Conservation (phyloP, 1,140 invertebrate genomes). For the Heterodera schachtii region DNA sequence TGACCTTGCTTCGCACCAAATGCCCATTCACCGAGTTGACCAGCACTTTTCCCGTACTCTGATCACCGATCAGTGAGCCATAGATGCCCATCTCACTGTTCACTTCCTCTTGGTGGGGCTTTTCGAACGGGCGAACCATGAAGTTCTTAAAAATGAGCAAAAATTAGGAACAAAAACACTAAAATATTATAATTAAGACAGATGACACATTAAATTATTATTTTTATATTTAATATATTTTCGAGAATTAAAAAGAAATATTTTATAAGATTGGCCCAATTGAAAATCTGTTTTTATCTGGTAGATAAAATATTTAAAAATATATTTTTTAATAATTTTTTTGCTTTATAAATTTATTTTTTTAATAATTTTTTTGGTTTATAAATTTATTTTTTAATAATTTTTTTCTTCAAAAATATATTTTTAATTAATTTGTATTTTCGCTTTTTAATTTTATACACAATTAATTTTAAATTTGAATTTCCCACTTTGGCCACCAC, state of each 20-base stretch:
- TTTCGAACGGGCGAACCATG: slow-evolving; percentile 74
- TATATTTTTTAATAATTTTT: not conserved
- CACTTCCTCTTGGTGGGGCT: slow-evolving; percentile 71
- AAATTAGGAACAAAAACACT: no score
- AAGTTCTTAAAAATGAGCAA: slow-evolving; percentile 73
- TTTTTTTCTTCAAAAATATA: no score
- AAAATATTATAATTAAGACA: no score
- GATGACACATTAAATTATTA: no score
- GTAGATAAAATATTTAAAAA: not conserved
- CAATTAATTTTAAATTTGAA: no score
- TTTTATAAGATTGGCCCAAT: no score
- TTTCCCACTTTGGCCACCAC: slow-evolving; percentile 50
- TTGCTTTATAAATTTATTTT: not conserved
- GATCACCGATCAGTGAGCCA: slow-evolving; percentile 71
- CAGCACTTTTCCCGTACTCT: slow-evolving; percentile 75
- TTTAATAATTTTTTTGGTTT: not conserved
- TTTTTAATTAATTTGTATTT: no score
- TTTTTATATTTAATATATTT: no score
- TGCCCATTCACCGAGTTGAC: slow-evolving; percentile 21
- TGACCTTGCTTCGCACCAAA: slow-evolving; percentile 26
- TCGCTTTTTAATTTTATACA: no score
- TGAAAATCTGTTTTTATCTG: no score
- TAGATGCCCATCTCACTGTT: slow-evolving; percentile 92
- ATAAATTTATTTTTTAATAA: no score
- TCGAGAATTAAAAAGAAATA: no score